These are phyloP conservation scores for Poeciliopsis infans DNA, from an alignment of 2,797 vertebrate species.

Conservation along the genomic window DNA sequence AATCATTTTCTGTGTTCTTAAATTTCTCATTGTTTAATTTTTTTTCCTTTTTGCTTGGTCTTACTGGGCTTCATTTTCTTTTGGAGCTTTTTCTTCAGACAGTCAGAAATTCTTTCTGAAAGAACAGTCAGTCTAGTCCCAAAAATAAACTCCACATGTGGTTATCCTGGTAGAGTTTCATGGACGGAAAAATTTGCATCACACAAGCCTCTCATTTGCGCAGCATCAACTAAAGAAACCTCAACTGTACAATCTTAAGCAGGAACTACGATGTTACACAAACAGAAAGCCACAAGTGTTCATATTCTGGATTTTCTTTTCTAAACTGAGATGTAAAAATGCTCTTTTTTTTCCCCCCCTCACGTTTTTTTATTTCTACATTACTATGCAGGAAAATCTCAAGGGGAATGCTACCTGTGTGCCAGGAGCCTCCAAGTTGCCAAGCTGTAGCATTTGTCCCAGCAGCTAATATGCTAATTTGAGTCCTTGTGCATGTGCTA, in stretches of 20 bases:
- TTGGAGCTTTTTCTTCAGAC: neutral
- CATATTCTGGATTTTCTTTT: neutral
- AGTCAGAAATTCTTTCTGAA: neutral
- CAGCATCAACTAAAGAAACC: neutral
- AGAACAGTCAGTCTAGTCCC: neutral
- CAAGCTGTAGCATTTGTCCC: conserved; percentile 10
- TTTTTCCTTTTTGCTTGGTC: neutral
- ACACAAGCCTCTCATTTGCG: neutral
- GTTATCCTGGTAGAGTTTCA: neutral
- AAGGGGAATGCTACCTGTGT: conserved; percentile 17
- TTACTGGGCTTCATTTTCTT: neutral
- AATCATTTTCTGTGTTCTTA: neutral
- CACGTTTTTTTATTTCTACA: neutral
- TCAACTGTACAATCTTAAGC: neutral
- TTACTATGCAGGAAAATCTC: neutral
- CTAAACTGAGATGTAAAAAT: neutral
- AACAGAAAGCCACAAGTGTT: neutral
- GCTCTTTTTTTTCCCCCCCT: neutral
- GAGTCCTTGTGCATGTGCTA: conserved; percentile 62
- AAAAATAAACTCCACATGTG: neutral
- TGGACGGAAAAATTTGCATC: neutral
- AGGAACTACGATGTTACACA: neutral
- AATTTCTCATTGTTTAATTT: neutral
- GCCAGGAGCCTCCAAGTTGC: conserved; percentile 24
- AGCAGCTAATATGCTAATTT: conserved; percentile 51